Evolutionary conservation across 2,113 vertebrate genomes (phyloP), one percentile per base, ranked within the genome.

Genomic region (Paracanthobrama guichenoti): DNA sequence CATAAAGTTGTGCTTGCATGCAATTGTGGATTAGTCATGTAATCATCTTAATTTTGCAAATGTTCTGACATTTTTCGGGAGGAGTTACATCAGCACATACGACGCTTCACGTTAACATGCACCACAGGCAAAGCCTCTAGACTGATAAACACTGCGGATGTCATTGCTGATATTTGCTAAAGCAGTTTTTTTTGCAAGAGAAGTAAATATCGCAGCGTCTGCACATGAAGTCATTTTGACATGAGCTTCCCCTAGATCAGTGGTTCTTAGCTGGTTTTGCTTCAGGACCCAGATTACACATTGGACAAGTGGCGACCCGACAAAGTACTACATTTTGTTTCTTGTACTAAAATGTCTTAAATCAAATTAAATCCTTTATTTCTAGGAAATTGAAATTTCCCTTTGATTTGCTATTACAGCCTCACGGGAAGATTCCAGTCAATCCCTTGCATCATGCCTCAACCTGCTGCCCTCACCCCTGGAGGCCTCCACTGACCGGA

Each of bases 371-470:
- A 69, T 22, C 31, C 35, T 35, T 22, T 20, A 67, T 69, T 69
- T 39, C 10, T 22, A 22, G 66, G 1, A 76, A 14, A 73, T 53
- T n/a, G n/a, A n/a, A n/a, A n/a, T 76, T 81, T 57, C 20, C 1
- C 79, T 2, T 86, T 46, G 39, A 26, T 83, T 79, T 44, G 6
- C 78, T 77, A 3, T 57, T 71, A 31, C 48, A 98, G 98, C 97
- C 86, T 97, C 96, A 88, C 95, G 95, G 69, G 97, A 98, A 88
- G 96, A 98, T 91, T 99, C 97, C 0, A 95, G 95, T 90, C 96
- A 97, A 71, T 99, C 97, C 0, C 91, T 99, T 53, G 94, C 96
- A 39, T 98, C 97, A 0, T 97, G 96, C 91, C 94, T 97, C 83
- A 96, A 97, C 73, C 93, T 97, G 7, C 94, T 96, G 2, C 95